Conservation (phyloP, 2,113 vertebrate genomes). For the Platichthys flesus region DNA sequence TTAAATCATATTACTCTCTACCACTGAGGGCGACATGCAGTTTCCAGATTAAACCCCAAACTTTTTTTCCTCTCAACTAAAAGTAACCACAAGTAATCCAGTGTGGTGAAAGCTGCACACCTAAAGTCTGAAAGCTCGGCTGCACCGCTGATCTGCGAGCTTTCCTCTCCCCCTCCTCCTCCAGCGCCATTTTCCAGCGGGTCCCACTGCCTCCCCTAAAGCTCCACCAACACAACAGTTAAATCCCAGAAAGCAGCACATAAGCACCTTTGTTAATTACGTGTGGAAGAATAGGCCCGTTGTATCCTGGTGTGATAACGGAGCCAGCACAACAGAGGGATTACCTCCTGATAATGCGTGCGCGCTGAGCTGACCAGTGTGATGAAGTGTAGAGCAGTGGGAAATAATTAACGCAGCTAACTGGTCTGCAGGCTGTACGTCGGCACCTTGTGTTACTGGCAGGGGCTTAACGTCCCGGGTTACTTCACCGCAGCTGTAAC, state of each 20-base stretch:
- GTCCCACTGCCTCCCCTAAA: slow-evolving; percentile 47
- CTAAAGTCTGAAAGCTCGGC: slow-evolving; percentile 10
- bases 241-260: slow-evolving; percentile 65
- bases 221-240: slow-evolving; percentile 60
- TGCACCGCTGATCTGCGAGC: slow-evolving; percentile 12
- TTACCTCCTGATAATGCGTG: slow-evolving; percentile 59
- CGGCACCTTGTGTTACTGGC: slow-evolving; percentile 32
- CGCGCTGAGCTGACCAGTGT: slow-evolving; percentile 61
- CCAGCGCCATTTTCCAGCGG: slow-evolving; percentile 21
- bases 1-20: not conserved
- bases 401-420: slow-evolving; percentile 70
- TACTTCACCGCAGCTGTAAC: slow-evolving; percentile 24
- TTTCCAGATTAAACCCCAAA: not conserved
- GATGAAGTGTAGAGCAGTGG: slow-evolving; percentile 53
- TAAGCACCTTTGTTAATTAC: slow-evolving; percentile 73
- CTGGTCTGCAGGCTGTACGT: slow-evolving; percentile 31
- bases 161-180: slow-evolving; percentile 14
- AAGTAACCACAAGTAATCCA: not conserved
- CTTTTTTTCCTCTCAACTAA: not conserved
- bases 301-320: slow-evolving; percentile 67
- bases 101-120: slow-evolving; percentile 10
- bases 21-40: not conserved
- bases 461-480: slow-evolving; percentile 15
- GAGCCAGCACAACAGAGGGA: slow-evolving; percentile 69
- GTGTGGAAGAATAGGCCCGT: slow-evolving; percentile 71